Evolutionary conservation across 2,888 invertebrate genomes (phyloP), one percentile per base, ranked within the genome.

Genomic region (Microctonus brassicae): DNA sequence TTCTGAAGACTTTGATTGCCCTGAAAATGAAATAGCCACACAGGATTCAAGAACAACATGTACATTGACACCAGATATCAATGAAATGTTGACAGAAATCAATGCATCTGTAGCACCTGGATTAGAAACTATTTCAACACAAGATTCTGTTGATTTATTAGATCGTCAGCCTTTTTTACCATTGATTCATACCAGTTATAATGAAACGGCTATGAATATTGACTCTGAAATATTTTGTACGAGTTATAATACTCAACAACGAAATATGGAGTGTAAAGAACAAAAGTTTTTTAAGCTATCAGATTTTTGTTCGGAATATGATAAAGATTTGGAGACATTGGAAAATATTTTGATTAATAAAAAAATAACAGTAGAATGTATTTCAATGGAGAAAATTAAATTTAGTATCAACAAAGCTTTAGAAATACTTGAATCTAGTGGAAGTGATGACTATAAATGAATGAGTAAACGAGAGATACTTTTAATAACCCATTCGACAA

Each of bases 291-390:
- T 55, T 2, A 55, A 73, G 17, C 63, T 76, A 11, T 71, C 74
- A 20, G 75, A 77, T 69, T 74, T 66, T 69, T 75, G 75, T 62
- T 66, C 61, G 17, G 77, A 76, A 47, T 74, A 75, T 64, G 65
- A 72, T 34, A 33, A 57, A 66, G 34, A 69, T 6, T 73, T 70
- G 62, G 4, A 42, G 69, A n/a, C 66, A 67, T 26, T 26, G 39
- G 36, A 4, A 55, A 11, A 11, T 3, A 24, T 55, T 24, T 11
- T 26, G 1, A 7, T 1, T n/a, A 4, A n/a, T 17, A 7, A 17
- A 7, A 9, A 47, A n/a, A 2, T 20, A 17, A 17, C 5, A n/a
- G 17, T 47, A 9, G 4, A 7, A 5, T 17, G 17, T 6, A 3
- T 47, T 17, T 9, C 47, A 47, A 47, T 47, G 17, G 20, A 17